Evolutionary conservation across 2,113 vertebrate genomes (phyloP).

Genomic region (Sturnira hondurensis): DNA sequence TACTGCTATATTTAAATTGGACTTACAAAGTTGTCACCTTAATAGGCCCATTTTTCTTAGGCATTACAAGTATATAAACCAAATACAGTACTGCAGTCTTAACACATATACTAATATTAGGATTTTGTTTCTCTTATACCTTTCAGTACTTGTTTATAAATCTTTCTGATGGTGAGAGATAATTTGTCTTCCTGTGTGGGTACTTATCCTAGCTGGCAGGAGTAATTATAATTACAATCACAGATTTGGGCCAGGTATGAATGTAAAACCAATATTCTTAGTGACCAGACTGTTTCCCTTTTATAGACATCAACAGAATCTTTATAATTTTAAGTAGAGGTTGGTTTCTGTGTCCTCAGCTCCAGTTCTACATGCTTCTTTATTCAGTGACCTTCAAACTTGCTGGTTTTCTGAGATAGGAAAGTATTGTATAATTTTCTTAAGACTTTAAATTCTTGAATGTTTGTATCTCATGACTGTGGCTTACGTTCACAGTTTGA

Average conservation of each 20-base stretch:
- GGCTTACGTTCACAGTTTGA: not conserved
- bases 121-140: slow-evolving; percentile 23
- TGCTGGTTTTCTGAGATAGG: not conserved
- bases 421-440: not conserved
- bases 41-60: not conserved
- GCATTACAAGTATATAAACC: not conserved
- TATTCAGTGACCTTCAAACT: not conserved
- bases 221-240: not conserved
- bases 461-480: not conserved
- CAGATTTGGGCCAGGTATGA: not conserved
- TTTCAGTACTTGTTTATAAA: slow-evolving; percentile 28
- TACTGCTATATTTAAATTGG: slow-evolving; percentile 4
- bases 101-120: not conserved
- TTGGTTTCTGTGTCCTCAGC: not conserved
- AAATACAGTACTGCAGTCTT: not conserved
- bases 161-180: not conserved
- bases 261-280: not conserved
- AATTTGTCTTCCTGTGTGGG: not conserved
- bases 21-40: not conserved
- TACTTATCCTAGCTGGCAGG: not conserved
- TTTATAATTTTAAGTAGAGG: not conserved
- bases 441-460: slow-evolving; percentile 6
- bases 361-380: not conserved
- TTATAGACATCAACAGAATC: not conserved
- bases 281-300: not conserved